Base-by-base conservation (phyloP, 2,113 vertebrate genomes). In the Sorex fumeus region DNA sequence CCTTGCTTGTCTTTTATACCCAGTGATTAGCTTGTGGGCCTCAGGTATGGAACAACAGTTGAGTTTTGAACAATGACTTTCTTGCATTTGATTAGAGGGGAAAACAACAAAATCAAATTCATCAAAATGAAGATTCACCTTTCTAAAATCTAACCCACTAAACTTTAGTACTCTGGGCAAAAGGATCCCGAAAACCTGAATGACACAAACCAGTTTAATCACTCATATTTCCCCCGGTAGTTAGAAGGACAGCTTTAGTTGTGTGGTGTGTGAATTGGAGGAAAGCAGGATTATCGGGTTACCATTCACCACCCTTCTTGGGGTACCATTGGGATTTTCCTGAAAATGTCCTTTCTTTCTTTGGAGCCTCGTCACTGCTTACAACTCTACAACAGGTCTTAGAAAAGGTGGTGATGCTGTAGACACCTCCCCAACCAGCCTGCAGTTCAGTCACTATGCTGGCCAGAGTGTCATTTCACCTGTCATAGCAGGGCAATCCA, bases 61-160 rank as follows among this genome's bases (percentile, higher is more conserved):
- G 67, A 21, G 45, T 70, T 57, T 88, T 72, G 27, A 86, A 79
- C 40, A 8, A 47, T 67, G 15, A 43, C 13, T 96, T 88, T 93
- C 34, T 81, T 66, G 30, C 34, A 70, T 91, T 45, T 70, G 34
- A 47, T 64, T 66, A 40, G 43, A 27, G 32, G 36, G 45, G n/a
- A 50, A 0, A 30, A 75, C n/a, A 93, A 78, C 43, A 62, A 83
- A 11, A 34, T 2, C 57, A 60, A 21, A 4, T 60, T 2, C 47
- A 87, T 21, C 28, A 36, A 84, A 90, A 81, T 64, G 45, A 43
- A 84, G 36, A 45, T 90, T 87, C 53, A 91, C 84, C 60, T 60
- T 60, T 60, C 57, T 60, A 1, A 12, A 86, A 36, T 91, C 70
- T 50, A 67, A 80, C n/a, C 21, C 23, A 19, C 47, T 45, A 62